These are phyloP conservation scores for Drosophila anomelani DNA, from an alignment of 2,888 invertebrate species.

Conservation along the genomic window DNA sequence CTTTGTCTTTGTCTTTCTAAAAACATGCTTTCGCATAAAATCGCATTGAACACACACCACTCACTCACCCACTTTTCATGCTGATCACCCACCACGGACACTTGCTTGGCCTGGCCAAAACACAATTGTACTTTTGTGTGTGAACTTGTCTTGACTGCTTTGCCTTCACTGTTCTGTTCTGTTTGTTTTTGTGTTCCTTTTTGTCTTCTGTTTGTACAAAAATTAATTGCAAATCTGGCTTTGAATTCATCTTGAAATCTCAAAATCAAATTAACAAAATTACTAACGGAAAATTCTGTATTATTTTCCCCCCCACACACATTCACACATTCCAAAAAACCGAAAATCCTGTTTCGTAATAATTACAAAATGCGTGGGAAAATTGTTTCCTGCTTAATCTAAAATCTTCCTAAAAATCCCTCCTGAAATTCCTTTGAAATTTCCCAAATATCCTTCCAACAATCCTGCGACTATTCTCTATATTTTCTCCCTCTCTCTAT, in stretches of 20 bases:
- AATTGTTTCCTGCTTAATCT: background rate
- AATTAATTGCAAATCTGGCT: constrained; percentile 61
- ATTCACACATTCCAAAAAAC: constrained; percentile 2
- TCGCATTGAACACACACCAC: constrained; percentile 41
- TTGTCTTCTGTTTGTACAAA: constrained; percentile 39
- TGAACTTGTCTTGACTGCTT: background rate
- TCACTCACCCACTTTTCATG: constrained; percentile 6
- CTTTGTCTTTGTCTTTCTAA: constrained; percentile 69
- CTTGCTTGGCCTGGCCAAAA: constrained; percentile 14
- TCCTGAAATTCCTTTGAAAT: background rate
- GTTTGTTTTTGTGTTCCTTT: constrained; percentile 21
- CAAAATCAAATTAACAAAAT: constrained; percentile 54
- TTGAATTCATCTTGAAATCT: constrained; percentile 36
- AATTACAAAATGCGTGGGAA: background rate
- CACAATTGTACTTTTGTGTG: constrained; percentile 5
- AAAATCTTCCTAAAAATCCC: background rate
- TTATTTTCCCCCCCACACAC: constrained; percentile 37
- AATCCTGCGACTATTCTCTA: constrained; percentile 22
- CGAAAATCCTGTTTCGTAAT: constrained; percentile 17
- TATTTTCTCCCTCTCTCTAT: constrained; percentile 34
- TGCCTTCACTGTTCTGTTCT: constrained; percentile 13
- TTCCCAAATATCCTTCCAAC: constrained; percentile 8
- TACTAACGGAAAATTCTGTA: constrained; percentile 74
- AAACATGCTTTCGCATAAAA: constrained; percentile 74
- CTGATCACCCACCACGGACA: constrained; percentile 2